Evolutionary conservation across 2,113 vertebrate species (phyloP).

Genomic region (Daubentonia madagascariensis): DNA sequence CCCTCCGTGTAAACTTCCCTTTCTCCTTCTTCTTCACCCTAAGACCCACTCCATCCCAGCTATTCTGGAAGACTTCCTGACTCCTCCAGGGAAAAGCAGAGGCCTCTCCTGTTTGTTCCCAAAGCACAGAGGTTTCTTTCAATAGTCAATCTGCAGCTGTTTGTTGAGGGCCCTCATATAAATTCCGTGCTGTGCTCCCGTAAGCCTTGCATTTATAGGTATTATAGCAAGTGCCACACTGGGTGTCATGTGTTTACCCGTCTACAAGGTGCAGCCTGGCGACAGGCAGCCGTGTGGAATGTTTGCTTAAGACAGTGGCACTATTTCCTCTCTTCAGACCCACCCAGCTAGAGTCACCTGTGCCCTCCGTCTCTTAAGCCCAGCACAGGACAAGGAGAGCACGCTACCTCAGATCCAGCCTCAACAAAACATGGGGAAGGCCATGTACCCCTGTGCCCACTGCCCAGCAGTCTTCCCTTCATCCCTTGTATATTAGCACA

Average conservation of each 20-base stretch:
- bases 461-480: background rate
- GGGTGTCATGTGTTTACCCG: conserved; percentile 29
- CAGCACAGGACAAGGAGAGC: background rate
- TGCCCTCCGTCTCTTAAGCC: background rate
- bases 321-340: conserved; percentile 50
- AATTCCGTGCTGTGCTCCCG: background rate
- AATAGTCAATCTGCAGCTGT: background rate
- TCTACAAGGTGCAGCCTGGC: conserved; percentile 50
- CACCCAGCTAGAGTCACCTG: conserved; percentile 14
- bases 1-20: background rate
- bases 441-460: fast-evolving
- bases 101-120: background rate
- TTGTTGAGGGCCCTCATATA: background rate
- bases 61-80: background rate
- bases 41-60: background rate
- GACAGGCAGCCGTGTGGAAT: conserved; percentile 47
- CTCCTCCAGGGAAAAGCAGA: background rate
- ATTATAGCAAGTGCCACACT: background rate
- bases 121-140: background rate
- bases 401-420: background rate
- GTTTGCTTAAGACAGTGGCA: conserved; percentile 61
- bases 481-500: background rate
- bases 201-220: background rate
- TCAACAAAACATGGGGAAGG: background rate
- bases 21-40: background rate